phyloP scores from a whole-genome alignment of 2,888 invertebrate genomes.

The Ectemnius cavifrons region DNA sequence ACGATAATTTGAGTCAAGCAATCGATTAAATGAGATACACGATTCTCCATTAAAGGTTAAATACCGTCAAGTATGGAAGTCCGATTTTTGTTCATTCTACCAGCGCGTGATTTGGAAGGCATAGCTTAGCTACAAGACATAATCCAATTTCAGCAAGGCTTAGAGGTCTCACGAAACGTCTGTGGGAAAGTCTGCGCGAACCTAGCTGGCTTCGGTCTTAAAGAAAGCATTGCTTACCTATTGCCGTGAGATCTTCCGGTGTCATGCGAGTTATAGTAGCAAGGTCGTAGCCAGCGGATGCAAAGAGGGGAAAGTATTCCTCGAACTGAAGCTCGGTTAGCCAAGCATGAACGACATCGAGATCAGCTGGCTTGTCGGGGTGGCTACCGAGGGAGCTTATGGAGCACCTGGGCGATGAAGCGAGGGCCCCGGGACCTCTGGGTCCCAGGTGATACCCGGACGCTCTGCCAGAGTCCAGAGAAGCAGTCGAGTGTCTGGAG shows the following conservation, averaged over 20 bases:
- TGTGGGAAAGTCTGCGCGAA: background rate
- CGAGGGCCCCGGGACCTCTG: slow-evolving; percentile 80
- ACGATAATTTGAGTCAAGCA: no score
- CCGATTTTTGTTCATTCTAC: no score
- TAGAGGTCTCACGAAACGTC: background rate
- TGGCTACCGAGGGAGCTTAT: slow-evolving; percentile 81
- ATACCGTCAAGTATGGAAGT: no score
- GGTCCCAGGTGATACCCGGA: slow-evolving; percentile 86
- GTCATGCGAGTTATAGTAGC: slow-evolving; percentile 99
- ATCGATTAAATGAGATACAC: no score
- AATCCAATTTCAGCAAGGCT: background rate
- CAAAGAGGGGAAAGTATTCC: slow-evolving; percentile 95
- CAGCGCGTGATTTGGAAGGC: no score
- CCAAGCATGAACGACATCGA: slow-evolving; percentile 97
- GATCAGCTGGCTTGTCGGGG: slow-evolving; percentile 81
- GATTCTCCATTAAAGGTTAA: no score
- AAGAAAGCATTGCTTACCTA: slow-evolving; percentile 78
- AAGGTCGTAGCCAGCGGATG: slow-evolving; percentile 97
- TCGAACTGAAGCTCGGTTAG: slow-evolving; percentile 95
- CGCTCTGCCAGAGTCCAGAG: slow-evolving; percentile 94
- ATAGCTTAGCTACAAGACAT: no score
- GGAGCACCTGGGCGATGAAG: slow-evolving; percentile 83
- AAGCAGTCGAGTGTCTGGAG: slow-evolving; percentile 93
- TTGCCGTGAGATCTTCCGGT: slow-evolving; percentile 94
- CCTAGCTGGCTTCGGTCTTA: background rate